These are phyloP conservation scores for Caloenas nicobarica DNA, from an alignment of 2,113 vertebrate genomes.

Conservation along the genomic window DNA sequence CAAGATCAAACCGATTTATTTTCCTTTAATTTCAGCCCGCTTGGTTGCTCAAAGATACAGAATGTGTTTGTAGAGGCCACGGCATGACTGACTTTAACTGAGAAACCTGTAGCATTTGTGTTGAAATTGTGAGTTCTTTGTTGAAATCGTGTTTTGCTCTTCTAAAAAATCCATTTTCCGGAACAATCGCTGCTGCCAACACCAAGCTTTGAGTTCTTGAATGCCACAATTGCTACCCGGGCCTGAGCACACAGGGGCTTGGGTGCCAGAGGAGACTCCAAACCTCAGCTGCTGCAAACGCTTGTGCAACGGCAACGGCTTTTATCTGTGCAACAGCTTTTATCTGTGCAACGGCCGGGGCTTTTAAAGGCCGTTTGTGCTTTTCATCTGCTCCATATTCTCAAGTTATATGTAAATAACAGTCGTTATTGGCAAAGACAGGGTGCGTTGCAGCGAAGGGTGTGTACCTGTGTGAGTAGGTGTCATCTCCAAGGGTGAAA, in stretches of 20 bases:
- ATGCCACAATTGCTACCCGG: not conserved
- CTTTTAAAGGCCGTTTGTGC: not conserved
- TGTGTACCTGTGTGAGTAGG: not conserved
- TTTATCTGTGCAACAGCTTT: not conserved
- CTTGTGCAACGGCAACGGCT: too few species aligned
- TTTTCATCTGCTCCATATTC: constrained; percentile 29
- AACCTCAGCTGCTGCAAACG: too few species aligned
- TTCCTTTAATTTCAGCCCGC: not conserved
- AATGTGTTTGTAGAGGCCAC: not conserved
- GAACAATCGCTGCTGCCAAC: not conserved
- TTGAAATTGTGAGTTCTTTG: not conserved
- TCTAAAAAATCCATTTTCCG: not conserved
- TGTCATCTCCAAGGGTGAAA: not conserved
- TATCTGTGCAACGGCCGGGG: not conserved
- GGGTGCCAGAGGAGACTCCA: not conserved
- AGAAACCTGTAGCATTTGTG: not conserved
- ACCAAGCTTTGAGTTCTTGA: not conserved
- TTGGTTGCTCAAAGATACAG: not conserved
- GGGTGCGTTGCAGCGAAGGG: constrained; percentile 15
- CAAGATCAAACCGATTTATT: not conserved
- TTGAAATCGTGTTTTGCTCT: not conserved
- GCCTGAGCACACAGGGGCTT: not conserved
- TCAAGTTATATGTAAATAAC: constrained; percentile 13
- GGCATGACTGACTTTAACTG: not conserved
- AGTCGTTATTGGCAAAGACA: not conserved